Evolutionary conservation across 2,888 invertebrate species (phyloP).

Genomic region (Pheosia gnoma): DNA sequence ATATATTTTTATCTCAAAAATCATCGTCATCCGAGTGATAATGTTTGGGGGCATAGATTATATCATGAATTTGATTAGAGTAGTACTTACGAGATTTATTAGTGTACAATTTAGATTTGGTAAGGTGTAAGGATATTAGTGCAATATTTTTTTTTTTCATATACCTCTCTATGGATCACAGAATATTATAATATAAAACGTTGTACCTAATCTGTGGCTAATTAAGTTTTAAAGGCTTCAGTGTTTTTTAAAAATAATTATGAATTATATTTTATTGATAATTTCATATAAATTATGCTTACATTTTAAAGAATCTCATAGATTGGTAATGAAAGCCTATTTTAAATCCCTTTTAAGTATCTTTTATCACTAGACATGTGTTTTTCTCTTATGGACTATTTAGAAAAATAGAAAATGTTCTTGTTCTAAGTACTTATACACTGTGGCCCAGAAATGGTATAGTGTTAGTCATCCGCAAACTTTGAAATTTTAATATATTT

Average conservation of each 20-base stretch:
- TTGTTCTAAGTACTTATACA: too few species aligned
- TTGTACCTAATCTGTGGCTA: background rate
- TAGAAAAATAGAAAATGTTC: too few species aligned
- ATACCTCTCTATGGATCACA: background rate
- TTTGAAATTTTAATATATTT: too few species aligned
- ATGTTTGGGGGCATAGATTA: conserved; percentile 55
- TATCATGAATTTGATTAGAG: conserved; percentile 18
- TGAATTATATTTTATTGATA: too few species aligned
- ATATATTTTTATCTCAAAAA: conserved; percentile 24
- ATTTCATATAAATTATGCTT: too few species aligned
- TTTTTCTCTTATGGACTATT: too few species aligned
- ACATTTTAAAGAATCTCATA: too few species aligned
- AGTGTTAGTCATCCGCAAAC: too few species aligned
- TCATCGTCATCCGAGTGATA: conserved; percentile 41
- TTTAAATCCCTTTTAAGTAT: too few species aligned
- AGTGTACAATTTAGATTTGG: conserved; percentile 16
- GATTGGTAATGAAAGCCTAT: too few species aligned
- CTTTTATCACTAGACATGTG: too few species aligned
- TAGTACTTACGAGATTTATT: conserved; percentile 20
- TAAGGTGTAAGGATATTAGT: conserved; percentile 27
- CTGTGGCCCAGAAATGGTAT: too few species aligned
- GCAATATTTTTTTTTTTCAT: conserved; percentile 38
- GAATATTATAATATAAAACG: background rate
- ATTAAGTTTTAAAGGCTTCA: background rate
- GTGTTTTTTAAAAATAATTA: background rate